Conservation (phyloP, 2,113 vertebrate species). For the Gallinago undulata region DNA sequence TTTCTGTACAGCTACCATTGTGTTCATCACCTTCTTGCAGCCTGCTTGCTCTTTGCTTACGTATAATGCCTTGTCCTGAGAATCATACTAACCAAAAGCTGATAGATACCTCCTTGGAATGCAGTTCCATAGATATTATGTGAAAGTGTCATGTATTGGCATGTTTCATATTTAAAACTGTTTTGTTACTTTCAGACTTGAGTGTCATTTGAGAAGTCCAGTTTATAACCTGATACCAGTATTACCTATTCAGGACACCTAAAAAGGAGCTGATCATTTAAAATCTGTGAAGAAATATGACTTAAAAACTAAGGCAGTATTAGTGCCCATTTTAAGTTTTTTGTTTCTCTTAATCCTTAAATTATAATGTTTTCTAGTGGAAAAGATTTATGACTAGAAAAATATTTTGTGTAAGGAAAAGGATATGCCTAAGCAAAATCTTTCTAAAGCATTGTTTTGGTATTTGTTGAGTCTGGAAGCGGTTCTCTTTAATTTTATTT, state of each 20-base stretch:
- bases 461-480: background rate
- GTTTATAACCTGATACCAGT: background rate
- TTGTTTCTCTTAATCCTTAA: background rate
- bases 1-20: background rate
- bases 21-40: background rate
- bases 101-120: background rate
- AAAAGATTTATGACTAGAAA: background rate
- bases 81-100: background rate
- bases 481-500: background rate
- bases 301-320: background rate
- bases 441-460: background rate
- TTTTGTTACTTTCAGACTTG: background rate
- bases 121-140: rapidly evolving
- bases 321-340: background rate
- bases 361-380: background rate
- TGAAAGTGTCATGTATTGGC: background rate
- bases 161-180: background rate
- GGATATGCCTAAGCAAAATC: background rate
- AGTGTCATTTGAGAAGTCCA: background rate
- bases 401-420: background rate
- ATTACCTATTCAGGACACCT: background rate
- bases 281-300: background rate
- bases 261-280: background rate
- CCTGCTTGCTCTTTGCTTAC: background rate
- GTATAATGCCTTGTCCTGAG: background rate